A percentile compares a stretch with the other conserved stretches of the same genome.
These are phyloP conservation scores for Tympanoctomys barrerae DNA, from an alignment of 2,797 vertebrate species.

Conservation along the genomic window DNA sequence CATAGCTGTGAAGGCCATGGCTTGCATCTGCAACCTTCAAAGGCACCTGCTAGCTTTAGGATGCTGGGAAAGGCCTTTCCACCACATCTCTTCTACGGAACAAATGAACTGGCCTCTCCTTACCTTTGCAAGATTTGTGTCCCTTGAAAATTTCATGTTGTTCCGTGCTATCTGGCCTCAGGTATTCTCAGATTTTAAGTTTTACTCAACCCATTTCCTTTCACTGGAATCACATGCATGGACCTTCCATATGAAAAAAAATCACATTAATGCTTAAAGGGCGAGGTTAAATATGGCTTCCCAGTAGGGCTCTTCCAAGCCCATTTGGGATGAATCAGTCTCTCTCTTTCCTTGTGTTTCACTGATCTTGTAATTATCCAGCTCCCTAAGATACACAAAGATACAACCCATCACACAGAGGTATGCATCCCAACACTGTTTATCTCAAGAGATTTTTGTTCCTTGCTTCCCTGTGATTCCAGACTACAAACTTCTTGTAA, in stretches of 20 bases:
- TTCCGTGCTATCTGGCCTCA: neutral
- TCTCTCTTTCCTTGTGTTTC: neutral
- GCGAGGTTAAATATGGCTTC: neutral
- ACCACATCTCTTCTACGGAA: too few relatives aligned
- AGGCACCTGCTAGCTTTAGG: neutral
- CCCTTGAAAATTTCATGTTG: neutral
- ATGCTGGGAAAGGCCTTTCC: neutral
- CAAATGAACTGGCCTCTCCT: neutral
- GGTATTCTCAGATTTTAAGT: neutral
- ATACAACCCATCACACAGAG: accelerated
- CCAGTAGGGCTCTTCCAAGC: neutral
- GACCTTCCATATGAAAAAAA: neutral
- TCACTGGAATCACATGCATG: neutral
- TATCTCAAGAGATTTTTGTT: neutral
- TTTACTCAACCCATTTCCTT: neutral
- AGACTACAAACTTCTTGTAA: slow-evolving; percentile 7
- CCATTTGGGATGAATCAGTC: neutral
- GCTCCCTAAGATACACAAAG: neutral
- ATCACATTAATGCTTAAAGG: neutral
- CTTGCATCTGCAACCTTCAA: neutral
- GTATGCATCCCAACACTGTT: neutral
- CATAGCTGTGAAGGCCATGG: neutral
- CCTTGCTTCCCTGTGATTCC: neutral
- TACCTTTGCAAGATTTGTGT: neutral
- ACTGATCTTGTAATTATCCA: neutral